A percentile compares a stretch with the other conserved stretches of the same genome.
Evolutionary conservation across 2,888 invertebrate genomes (phyloP).

Genomic region (Eupsilia transversa): DNA sequence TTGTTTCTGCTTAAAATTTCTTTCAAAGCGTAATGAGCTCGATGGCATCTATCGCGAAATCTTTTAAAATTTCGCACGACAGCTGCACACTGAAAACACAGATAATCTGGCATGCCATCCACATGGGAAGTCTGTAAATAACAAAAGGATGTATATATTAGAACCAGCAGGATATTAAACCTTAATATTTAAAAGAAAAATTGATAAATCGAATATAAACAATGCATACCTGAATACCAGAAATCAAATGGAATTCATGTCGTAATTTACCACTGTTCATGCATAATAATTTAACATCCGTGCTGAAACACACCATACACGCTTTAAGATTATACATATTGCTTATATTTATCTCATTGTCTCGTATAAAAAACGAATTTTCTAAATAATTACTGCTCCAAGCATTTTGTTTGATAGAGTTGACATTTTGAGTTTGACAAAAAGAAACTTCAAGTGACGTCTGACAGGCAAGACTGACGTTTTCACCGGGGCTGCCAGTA

Average conservation of each 20-base stretch:
- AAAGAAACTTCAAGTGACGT: constrained; percentile 26
- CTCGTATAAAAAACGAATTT: constrained; percentile 2
- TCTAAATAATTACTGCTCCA: constrained; percentile 23
- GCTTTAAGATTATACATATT: constrained; percentile 82
- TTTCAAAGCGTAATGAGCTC: constrained; percentile 80
- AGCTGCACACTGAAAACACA: constrained; percentile 82
- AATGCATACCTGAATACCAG: constrained; percentile 82
- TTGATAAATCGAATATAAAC: constrained; percentile 46
- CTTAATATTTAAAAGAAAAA: not conserved
- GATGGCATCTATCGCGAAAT: constrained; percentile 84
- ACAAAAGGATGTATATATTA: not conserved
- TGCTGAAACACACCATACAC: constrained; percentile 83
- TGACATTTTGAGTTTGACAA: constrained; percentile 46
- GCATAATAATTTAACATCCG: constrained; percentile 77
- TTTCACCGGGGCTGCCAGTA: not conserved
- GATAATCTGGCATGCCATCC: constrained; percentile 81
- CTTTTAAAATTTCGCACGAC: constrained; percentile 77
- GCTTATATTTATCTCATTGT: constrained; percentile 46
- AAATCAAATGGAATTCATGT: constrained; percentile 78
- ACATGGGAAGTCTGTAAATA: constrained; percentile 76
- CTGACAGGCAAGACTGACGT: constrained; percentile 8
- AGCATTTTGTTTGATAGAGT: constrained; percentile 53
- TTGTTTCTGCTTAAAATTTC: constrained; percentile 79
- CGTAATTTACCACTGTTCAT: constrained; percentile 79
- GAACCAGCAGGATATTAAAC: not conserved